Percentiles rank a stretch among this genome's conserved stretches.
phyloP scores from a whole-genome alignment of 2,797 vertebrate species.

The Xiphophorus birchmanni region DNA sequence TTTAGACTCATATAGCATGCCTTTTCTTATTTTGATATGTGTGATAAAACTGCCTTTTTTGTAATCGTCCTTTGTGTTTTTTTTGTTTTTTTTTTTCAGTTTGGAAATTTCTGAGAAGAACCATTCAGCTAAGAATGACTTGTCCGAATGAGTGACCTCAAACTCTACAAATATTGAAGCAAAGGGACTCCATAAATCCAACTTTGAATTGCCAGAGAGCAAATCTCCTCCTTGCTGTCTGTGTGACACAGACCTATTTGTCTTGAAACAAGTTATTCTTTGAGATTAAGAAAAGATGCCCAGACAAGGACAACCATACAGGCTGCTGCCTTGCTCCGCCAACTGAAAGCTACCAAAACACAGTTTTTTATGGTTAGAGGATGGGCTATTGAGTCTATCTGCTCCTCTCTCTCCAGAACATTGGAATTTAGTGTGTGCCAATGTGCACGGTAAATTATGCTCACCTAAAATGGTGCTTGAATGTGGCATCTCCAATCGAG shows the following conservation, averaged over 20 bases:
- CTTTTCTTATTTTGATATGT: background rate
- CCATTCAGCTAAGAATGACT: background rate
- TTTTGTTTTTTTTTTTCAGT: conserved; percentile 57
- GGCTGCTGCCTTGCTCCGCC: conserved; percentile 58
- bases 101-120: conserved; percentile 44
- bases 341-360: conserved; percentile 51
- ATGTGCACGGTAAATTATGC: conserved; percentile 57
- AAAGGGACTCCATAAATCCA: conserved; percentile 29
- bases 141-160: conserved; percentile 64
- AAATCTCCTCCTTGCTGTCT: conserved; percentile 35
- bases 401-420: conserved; percentile 42
- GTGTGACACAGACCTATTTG: conserved; percentile 38
- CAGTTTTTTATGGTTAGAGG: conserved; percentile 39
- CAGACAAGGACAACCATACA: conserved; percentile 44
- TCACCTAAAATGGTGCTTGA: conserved; percentile 68
- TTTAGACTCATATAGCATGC: background rate
- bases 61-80: conserved; percentile 39
- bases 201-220: conserved; percentile 20
- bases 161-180: conserved; percentile 42
- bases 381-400: conserved; percentile 65
- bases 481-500: conserved; percentile 59
- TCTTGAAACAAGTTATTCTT: conserved; percentile 57
- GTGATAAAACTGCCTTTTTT: conserved; percentile 13
- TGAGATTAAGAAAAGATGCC: conserved; percentile 65
- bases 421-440: conserved; percentile 50